Evolutionary conservation across 2,888 invertebrate genomes (phyloP).

Genomic region (Leptinotarsa rubiginosa): DNA sequence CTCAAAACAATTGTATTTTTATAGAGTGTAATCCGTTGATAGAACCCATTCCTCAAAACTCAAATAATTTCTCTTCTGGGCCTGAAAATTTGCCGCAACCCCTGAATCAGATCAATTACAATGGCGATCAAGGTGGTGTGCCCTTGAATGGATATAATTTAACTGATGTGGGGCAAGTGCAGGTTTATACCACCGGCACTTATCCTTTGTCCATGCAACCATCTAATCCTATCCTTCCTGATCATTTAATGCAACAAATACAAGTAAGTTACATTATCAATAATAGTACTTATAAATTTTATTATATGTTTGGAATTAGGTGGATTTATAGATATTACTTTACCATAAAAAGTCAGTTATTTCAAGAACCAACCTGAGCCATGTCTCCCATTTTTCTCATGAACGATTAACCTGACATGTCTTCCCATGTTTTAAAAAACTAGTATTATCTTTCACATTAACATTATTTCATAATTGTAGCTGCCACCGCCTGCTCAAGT

Average conservation of each 20-base stretch:
- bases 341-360: too few relatives aligned
- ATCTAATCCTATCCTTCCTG: constrained; percentile 37
- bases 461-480: constrained; percentile 26
- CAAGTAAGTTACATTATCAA: constrained; percentile 26
- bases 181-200: constrained; percentile 58
- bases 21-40: constrained; percentile 61
- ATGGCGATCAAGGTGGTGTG: constrained; percentile 56
- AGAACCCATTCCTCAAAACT: constrained; percentile 55
- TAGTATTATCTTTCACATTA: not conserved
- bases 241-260: constrained; percentile 40
- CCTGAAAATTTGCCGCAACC: constrained; percentile 48
- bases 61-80: constrained; percentile 50
- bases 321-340: too few relatives aligned
- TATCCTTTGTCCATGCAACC: constrained; percentile 62
- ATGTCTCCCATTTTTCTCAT: too few relatives aligned
- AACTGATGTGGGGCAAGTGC: constrained; percentile 59
- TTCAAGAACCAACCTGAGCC: too few relatives aligned
- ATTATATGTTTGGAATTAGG: too few relatives aligned
- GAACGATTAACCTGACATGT: too few relatives aligned
- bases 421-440: too few relatives aligned
- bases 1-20: constrained; percentile 59
- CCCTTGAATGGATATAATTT: constrained; percentile 57
- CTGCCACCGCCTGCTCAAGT: constrained; percentile 33
- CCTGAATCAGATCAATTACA: constrained; percentile 60
- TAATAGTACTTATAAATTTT: too few relatives aligned